Evolutionary conservation across 2,888 invertebrate genomes (phyloP).

Genomic region (Coelinius sp.): DNA sequence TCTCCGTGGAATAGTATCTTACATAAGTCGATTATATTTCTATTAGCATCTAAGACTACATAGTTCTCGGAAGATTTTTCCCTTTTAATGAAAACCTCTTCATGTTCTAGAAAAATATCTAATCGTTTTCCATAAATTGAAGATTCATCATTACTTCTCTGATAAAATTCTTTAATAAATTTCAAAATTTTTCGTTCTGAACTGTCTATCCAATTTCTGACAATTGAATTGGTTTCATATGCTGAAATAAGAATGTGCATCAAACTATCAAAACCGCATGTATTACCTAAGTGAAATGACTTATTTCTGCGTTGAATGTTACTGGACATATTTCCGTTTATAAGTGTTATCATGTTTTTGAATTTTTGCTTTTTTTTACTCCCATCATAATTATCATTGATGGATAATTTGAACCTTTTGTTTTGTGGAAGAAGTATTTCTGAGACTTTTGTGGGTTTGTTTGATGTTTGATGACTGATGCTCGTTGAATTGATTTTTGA

Average conservation of each 20-base stretch:
- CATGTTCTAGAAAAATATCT: neutral
- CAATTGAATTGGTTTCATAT: neutral
- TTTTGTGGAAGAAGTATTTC: neutral
- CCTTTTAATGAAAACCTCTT: neutral
- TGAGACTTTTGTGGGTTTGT: neutral
- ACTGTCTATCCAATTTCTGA: neutral
- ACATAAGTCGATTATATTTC: neutral
- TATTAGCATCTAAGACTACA: neutral
- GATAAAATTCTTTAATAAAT: neutral
- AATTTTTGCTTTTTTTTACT: neutral
- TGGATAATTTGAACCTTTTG: neutral
- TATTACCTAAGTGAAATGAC: neutral
- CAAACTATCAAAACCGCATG: neutral
- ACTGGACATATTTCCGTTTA: neutral
- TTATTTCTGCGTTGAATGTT: neutral
- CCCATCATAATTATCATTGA: neutral
- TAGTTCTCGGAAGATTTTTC: neutral
- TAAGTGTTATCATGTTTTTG: neutral
- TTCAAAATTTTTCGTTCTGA: neutral
- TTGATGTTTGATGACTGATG: neutral
- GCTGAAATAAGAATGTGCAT: neutral
- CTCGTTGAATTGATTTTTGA: neutral
- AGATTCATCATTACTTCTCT: neutral
- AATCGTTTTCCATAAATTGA: neutral
- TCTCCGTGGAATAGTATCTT: neutral